A percentile compares a stretch with the other conserved stretches of the same genome.
These are phyloP conservation scores for Acestrorhynchus altus DNA, from an alignment of 2,797 vertebrate species.

Conservation along the genomic window DNA sequence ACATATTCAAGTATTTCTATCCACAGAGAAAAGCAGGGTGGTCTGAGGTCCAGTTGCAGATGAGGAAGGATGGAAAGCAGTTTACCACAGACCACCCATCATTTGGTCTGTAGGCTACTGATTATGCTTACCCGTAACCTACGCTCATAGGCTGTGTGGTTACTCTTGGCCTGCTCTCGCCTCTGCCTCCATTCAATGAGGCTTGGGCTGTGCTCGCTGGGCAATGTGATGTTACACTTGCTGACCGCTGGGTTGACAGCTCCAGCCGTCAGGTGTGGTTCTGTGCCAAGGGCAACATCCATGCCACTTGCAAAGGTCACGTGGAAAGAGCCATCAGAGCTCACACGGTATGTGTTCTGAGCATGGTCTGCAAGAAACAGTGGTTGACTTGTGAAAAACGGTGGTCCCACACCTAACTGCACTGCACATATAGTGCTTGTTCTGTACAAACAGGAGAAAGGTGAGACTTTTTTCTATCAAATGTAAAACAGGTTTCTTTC, in stretches of 20 bases:
- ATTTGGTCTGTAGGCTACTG: too few species aligned
- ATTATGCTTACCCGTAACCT: constrained; percentile 86
- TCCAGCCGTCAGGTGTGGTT: constrained; percentile 86
- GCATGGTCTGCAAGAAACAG: constrained; percentile 69
- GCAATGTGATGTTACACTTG: constrained; percentile 94
- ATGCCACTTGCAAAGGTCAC: constrained; percentile 93
- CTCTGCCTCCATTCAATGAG: constrained; percentile 95
- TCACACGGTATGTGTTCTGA: constrained; percentile 85
- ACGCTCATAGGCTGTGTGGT: constrained; percentile 91
- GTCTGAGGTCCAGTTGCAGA: background rate
- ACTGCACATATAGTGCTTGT: background rate
- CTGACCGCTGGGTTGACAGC: constrained; percentile 89
- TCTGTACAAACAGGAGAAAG: background rate
- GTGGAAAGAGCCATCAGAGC: constrained; percentile 88
- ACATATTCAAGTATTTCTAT: background rate
- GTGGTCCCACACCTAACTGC: background rate
- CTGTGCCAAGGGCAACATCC: constrained; percentile 90
- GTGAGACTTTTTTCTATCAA: background rate
- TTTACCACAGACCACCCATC: background rate
- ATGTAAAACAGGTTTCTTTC: background rate
- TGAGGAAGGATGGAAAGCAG: constrained; percentile 15
- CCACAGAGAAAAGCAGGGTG: background rate
- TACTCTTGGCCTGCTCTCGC: constrained; percentile 91
- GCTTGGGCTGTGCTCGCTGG: constrained; percentile 91
- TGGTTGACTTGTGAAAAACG: constrained; percentile 39